Evolutionary conservation across 30 jellyfish, hydroid and myxozoan species (phyloP).

Genomic region (Chrysaora quinquecirrha): DNA sequence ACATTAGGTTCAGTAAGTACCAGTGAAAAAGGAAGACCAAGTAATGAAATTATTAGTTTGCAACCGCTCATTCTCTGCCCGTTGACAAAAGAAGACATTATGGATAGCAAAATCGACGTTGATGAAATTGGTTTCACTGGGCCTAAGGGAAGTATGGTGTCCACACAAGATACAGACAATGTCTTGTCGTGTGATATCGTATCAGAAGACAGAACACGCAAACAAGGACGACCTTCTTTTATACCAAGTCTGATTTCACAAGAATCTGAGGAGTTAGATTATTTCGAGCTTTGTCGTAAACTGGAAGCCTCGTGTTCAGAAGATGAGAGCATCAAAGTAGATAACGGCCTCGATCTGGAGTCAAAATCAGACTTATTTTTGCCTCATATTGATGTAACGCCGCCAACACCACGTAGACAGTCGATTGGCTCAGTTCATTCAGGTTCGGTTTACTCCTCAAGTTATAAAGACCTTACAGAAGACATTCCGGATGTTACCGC

Average conservation of each 20-base stretch:
- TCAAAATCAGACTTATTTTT: background rate
- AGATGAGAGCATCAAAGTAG: conserved; percentile 12
- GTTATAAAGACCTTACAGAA: background rate
- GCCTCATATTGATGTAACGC: conserved; percentile 46
- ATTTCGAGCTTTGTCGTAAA: conserved; percentile 38
- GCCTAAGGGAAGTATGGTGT: background rate
- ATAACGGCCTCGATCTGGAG: background rate
- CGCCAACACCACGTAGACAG: conserved; percentile 62
- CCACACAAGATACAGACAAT: no score
- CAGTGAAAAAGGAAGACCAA: background rate
- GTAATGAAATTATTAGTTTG: background rate
- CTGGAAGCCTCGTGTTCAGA: conserved; percentile 53
- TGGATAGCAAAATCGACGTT: no score
- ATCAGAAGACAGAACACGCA: background rate
- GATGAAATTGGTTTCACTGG: background rate
- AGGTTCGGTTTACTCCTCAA: background rate
- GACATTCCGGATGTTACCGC: no score
- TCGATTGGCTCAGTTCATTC: conserved; percentile 20
- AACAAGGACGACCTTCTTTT: background rate
- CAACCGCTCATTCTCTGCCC: background rate
- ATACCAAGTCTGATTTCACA: conserved; percentile 8
- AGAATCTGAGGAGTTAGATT: conserved; percentile 40
- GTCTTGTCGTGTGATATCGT: background rate
- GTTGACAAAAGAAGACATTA: background rate
- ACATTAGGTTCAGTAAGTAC: no score